Base-by-base conservation (phyloP, 2,113 vertebrate genomes). In the Pelecanus crispus region DNA sequence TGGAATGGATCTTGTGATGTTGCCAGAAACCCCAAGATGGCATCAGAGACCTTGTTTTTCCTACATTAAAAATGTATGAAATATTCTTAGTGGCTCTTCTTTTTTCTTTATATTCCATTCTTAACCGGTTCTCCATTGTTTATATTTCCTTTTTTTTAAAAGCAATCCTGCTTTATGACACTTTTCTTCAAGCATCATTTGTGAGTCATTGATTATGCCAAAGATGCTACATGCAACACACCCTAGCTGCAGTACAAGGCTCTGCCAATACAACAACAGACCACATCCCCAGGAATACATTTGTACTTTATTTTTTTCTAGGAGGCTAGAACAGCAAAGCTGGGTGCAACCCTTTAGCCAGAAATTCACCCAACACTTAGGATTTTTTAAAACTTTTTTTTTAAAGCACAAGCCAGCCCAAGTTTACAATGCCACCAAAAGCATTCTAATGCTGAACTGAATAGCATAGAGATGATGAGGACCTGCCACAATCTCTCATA, bases 21-120 rank as follows among this genome's bases (percentile, higher is more conserved):
- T 90, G 65, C 80, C 71, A 82, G 86, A 91, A 93, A 59, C 81
- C 61, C 85, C 86, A 92, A 88, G 75, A 70, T 92, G 86, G 80
- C 84, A 95, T 95, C 92, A 85, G 80, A 90, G 53, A 70, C 62
- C 16, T 45, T 73, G 29, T 20, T 94, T 91, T 91, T 66, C 62
- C 62, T 82, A 17, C 55, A 59, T 73, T 82, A 38, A 91, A 87
- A 66, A 89, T 36, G 12, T 17, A 49, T n/a, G 16, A 77, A 80
- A n/a, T 71, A 38, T 59, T 81, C 45, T 70, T 81, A 73, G 40
- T 58, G 56, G 24, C 8, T 73, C 10, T 77, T 78, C 38, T 32
- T 65, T 18, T 85, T 90, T 85, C 34, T 90, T 86, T 81, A 16
- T 86, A 21, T 74, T 88, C 10, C 0, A 2, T 86, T 90, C 44